Percentiles rank a stretch among this genome's conserved stretches.
Evolutionary conservation across 2,113 vertebrate genomes (phyloP).

Genomic region (Astatotilapia flaviijosephi): DNA sequence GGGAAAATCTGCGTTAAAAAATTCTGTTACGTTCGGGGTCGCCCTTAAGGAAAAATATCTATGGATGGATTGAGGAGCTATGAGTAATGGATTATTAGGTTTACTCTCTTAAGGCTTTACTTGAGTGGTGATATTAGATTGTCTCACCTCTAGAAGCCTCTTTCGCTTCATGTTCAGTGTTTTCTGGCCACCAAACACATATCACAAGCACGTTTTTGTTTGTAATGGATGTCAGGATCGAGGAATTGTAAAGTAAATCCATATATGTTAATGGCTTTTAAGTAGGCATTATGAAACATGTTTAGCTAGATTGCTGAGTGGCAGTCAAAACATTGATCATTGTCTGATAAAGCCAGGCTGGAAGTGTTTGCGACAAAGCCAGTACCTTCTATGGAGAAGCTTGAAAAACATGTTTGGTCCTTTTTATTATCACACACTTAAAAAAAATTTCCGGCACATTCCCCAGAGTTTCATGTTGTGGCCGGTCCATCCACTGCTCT

Average conservation of each 20-base stretch:
- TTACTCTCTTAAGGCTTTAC: background rate
- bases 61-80: background rate
- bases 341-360: background rate
- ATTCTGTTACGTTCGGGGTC: slow-evolving; percentile 1
- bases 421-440: background rate
- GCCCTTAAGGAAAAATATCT: slow-evolving; percentile 34
- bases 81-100: background rate
- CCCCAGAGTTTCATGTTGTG: slow-evolving; percentile 47
- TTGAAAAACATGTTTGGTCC: background rate
- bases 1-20: background rate
- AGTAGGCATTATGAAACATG: background rate
- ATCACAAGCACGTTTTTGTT: background rate
- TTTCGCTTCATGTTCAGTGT: background rate
- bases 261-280: background rate
- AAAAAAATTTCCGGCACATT: slow-evolving; percentile 18
- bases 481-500: slow-evolving; percentile 5
- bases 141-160: background rate
- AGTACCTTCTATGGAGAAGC: background rate
- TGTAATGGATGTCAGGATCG: background rate
- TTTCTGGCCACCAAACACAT: background rate
- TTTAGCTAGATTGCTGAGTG: background rate
- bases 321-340: background rate
- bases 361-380: background rate
- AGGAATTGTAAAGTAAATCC: background rate
- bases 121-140: background rate